phyloP scores from a whole-genome alignment of 2,888 invertebrate genomes.

The Drosophila barbarae region DNA sequence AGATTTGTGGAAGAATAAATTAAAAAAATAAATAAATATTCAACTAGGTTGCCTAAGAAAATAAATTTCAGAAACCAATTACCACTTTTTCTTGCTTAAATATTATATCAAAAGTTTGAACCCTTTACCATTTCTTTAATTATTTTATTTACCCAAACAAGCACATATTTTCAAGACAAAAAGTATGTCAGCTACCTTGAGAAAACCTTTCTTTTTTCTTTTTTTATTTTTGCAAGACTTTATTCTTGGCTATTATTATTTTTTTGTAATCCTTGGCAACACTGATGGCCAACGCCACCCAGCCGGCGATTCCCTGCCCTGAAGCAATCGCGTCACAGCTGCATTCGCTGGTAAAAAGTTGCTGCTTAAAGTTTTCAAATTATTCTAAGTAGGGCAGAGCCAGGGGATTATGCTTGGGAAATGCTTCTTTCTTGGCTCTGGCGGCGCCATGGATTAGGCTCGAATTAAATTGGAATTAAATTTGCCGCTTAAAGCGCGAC shows the following conservation, averaged over 20 bases:
- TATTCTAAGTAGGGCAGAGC: conserved; percentile 68
- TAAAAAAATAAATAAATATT: too few species aligned
- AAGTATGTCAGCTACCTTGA: neutral
- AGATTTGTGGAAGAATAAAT: neutral
- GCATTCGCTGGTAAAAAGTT: conserved; percentile 54
- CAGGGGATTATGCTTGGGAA: conserved; percentile 39
- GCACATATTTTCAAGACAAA: neutral
- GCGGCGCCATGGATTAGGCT: conserved; percentile 59
- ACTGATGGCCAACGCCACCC: conserved; percentile 14
- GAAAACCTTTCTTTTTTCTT: neutral
- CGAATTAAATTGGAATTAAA: conserved; percentile 70
- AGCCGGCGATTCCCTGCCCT: conserved; percentile 14
- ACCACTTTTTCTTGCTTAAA: neutral
- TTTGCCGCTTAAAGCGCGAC: conserved; percentile 62
- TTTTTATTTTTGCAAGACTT: neutral
- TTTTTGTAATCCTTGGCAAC: conserved; percentile 2
- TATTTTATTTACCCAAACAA: neutral
- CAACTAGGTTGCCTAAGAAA: too few species aligned
- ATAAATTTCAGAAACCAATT: too few species aligned
- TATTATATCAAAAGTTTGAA: too few species aligned
- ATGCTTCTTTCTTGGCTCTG: conserved; percentile 34
- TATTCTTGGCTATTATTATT: neutral
- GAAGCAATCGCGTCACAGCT: conserved; percentile 55
- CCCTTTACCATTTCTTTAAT: too few species aligned
- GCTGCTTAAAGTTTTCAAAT: conserved; percentile 71